Evolutionary conservation across 2,797 vertebrate species (phyloP).

Genomic region (Choloepus didactylus): DNA sequence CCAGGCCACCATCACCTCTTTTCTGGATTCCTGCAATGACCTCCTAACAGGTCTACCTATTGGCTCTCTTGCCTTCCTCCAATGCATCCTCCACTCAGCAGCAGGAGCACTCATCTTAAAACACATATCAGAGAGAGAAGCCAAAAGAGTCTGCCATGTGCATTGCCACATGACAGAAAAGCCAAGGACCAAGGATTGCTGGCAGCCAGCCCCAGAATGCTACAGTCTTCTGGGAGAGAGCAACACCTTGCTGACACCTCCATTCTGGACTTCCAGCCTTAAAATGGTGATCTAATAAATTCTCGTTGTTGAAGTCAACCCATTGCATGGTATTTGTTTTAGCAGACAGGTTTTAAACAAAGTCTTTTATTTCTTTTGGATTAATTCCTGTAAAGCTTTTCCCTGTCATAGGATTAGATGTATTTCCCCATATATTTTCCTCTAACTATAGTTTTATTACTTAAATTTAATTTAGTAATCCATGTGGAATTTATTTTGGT

Average conservation of each 20-base stretch:
- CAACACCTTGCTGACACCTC: no score
- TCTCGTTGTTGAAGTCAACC: no score
- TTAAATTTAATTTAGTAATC: not conserved
- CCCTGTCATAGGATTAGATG: not conserved
- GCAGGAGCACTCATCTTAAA: not conserved
- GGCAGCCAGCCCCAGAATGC: no score
- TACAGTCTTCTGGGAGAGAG: no score
- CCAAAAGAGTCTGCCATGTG: no score
- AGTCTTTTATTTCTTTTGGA: not conserved
- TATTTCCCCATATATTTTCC: not conserved
- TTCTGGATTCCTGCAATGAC: not conserved
- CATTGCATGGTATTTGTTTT: no score
- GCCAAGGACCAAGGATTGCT: no score
- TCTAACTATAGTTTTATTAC: not conserved
- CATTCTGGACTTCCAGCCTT: no score
- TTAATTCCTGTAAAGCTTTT: not conserved
- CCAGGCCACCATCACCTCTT: not conserved
- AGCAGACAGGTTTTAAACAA: no score
- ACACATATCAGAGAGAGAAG: not conserved
- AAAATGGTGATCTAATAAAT: no score
- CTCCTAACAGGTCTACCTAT: not conserved
- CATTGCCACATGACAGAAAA: no score
- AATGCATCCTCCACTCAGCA: not conserved
- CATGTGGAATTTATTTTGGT: not conserved
- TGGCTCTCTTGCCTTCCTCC: not conserved